These are phyloP conservation scores for Megamerina dolium DNA, from an alignment of 2,888 invertebrate genomes.

Conservation along the genomic window DNA sequence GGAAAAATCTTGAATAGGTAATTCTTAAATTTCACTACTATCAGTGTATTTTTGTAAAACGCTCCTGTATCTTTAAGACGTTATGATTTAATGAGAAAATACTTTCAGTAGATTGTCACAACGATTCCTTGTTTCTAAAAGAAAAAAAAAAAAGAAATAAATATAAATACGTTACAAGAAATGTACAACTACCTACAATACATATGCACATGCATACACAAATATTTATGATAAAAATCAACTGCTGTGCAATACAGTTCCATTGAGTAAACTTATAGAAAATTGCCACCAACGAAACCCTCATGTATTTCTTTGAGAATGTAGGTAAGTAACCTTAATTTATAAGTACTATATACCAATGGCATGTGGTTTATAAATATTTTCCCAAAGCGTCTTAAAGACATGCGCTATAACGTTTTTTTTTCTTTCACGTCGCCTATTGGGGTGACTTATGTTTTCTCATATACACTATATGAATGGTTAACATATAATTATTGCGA, in stretches of 20 bases:
- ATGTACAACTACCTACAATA: too few species aligned
- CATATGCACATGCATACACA: too few species aligned
- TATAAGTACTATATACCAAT: too few species aligned
- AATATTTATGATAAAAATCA: constrained; percentile 15
- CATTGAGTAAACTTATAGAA: constrained; percentile 14
- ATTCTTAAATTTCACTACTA: background rate
- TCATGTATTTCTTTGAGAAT: constrained; percentile 12
- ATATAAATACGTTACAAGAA: background rate
- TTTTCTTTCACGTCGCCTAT: too few species aligned
- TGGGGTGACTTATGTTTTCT: constrained; percentile 16
- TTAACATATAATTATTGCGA: too few species aligned
- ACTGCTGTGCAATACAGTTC: constrained; percentile 13
- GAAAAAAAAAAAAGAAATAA: constrained; percentile 5
- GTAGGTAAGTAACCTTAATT: too few species aligned
- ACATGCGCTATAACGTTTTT: too few species aligned
- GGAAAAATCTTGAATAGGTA: too few species aligned
- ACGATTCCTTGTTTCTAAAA: too few species aligned
- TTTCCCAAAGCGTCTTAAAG: constrained; percentile 22
- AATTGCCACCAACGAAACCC: constrained; percentile 8
- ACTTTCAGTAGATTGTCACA: too few species aligned
- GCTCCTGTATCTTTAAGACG: background rate
- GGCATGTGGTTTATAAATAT: constrained; percentile 1
- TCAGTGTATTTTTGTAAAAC: background rate
- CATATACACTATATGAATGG: too few species aligned
- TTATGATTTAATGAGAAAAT: constrained; percentile 1